A percentile compares a stretch with the other conserved stretches of the same genome.
These are phyloP conservation scores for Diadumene lineata DNA, from an alignment of 92 coral and sea anemone genomes.

Conservation along the genomic window DNA sequence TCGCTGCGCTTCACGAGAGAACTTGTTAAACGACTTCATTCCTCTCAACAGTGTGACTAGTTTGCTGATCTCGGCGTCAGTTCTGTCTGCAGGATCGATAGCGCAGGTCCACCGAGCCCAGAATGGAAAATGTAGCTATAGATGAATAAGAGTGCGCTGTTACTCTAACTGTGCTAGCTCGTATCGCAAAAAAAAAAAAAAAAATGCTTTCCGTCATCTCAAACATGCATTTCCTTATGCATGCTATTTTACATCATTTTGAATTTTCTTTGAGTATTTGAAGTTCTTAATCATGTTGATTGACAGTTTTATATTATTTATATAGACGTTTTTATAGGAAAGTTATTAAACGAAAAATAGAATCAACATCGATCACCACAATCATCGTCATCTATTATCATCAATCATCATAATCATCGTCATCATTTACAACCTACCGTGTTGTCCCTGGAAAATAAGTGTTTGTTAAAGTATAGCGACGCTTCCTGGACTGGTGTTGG, in stretches of 20 bases:
- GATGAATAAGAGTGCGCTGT: background rate
- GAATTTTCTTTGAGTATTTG: too few species aligned
- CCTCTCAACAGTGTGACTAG: conserved; percentile 76
- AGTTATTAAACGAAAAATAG: too few species aligned
- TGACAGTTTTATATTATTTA: too few species aligned
- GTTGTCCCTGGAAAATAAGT: conserved; percentile 69
- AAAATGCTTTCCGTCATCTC: too few species aligned
- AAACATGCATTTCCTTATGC: too few species aligned
- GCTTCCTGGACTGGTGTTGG: conserved; percentile 59
- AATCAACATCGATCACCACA: too few species aligned
- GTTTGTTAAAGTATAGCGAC: conserved; percentile 67
- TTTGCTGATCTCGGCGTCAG: conserved; percentile 71
- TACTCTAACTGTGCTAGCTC: too few species aligned
- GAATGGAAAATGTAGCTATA: conserved; percentile 73
- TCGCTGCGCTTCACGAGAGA: conserved; percentile 75
- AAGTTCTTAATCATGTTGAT: too few species aligned
- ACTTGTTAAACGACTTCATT: conserved; percentile 74
- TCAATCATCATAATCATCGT: background rate
- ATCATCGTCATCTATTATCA: background rate
- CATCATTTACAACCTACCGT: conserved; percentile 45
- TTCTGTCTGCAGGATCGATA: conserved; percentile 62
- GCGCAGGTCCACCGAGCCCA: conserved; percentile 87
- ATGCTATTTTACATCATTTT: too few species aligned
- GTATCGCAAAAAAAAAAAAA: too few species aligned
- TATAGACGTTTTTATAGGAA: too few species aligned